Evolutionary conservation across 2,113 vertebrate species (phyloP), one percentile per base, ranked within the genome.

Genomic region (Rattus rattus): DNA sequence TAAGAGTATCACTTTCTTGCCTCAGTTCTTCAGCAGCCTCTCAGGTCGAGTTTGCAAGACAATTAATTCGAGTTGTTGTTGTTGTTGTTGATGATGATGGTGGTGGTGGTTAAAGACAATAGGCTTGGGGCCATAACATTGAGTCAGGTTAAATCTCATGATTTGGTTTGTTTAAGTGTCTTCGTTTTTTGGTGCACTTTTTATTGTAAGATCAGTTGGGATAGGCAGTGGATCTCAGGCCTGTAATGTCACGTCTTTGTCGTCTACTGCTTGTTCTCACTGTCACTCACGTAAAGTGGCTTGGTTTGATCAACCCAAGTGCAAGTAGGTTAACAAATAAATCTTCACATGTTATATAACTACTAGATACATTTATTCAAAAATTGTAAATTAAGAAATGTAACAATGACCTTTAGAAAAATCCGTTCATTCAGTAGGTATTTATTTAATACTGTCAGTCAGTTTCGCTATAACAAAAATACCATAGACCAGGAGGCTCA

Each of bases 321-420:
- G 92, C 77, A 96, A 26, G 13, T 88, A 88, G 56, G 43, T 61
- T 70, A 90, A 13, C 75, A 91, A 88, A 90, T 93, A 47, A 94
- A 77, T 92, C 39, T 75, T 90, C 76, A 79, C 65, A 22, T 93
- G 54, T 7, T 77, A 4, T 43, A 67, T 90, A 80, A 61, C 69
- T 52, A 77, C 83, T 69, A 79, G 92, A 87, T 2, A 90, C 26
- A 61, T 72, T 87, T 11, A 76, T 79, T 97, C 26, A 94, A 94
- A 73, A 90, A 81, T 94, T 91, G 11, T 65, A 16, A 84, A 91
- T 90, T 96, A 49, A 19, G 77, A 69, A 70, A 70, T 65, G 92
- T 95, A n/a, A 79, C 52, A 91, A 90, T 67, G 43, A 43, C n/a
- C 30, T 81, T 63, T 61, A 67, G 73, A 17, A 90, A 90, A 59